Evolutionary conservation across 1,140 invertebrate genomes (phyloP).

Genomic region (Lerema accius): DNA sequence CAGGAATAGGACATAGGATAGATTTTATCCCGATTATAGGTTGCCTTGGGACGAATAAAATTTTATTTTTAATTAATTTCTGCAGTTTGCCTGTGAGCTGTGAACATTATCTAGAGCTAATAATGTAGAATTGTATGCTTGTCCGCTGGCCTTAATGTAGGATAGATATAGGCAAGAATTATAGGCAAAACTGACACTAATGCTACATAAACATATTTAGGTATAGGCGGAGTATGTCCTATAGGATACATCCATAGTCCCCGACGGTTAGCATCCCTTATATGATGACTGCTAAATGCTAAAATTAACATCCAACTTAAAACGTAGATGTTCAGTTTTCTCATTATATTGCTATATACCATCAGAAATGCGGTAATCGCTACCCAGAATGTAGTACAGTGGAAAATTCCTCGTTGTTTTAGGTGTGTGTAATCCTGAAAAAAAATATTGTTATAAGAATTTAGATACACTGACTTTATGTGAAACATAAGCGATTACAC

Average conservation of each 20-base stretch:
- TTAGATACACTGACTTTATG: too few species aligned
- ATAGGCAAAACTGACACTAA: conserved; percentile 47
- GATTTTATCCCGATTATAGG: too few species aligned
- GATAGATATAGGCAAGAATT: conserved; percentile 46
- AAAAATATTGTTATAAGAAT: conserved; percentile 1
- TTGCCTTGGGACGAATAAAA: too few species aligned
- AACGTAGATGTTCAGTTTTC: conserved; percentile 58
- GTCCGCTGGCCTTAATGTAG: conserved; percentile 45
- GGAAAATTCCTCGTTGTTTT: conserved; percentile 63
- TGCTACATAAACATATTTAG: conserved; percentile 54
- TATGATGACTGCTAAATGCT: conserved; percentile 62
- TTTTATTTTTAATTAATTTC: too few species aligned
- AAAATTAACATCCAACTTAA: conserved; percentile 58
- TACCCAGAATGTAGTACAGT: conserved; percentile 64
- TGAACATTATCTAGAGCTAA: too few species aligned
- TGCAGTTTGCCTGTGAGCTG: too few species aligned
- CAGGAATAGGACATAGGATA: too few species aligned
- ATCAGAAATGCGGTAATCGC: conserved; percentile 42
- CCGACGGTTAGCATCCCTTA: conserved; percentile 60
- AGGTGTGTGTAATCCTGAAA: conserved; percentile 65
- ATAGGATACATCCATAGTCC: conserved; percentile 66
- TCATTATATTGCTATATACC: conserved; percentile 48
- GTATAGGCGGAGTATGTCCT: conserved; percentile 54
- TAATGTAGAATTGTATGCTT: conserved; percentile 40
- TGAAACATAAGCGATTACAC: too few species aligned